phyloP scores from a whole-genome alignment of 1,140 invertebrate species.

The Fopius arisanus region DNA sequence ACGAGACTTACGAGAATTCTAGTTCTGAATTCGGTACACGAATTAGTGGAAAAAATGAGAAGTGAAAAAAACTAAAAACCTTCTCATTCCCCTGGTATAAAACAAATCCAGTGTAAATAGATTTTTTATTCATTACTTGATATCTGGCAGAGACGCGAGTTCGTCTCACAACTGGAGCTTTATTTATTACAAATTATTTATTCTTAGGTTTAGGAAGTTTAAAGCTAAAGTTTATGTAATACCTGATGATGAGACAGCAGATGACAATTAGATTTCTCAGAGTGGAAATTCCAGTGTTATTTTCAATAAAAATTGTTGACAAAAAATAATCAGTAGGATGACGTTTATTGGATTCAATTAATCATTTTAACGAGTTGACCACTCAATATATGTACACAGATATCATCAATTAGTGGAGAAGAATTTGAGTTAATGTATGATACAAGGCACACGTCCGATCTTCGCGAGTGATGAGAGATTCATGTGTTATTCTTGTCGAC shows the following conservation, averaged over 20 bases:
- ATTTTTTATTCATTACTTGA: neutral
- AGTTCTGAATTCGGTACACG: slow-evolving; percentile 48
- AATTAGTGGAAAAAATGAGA: slow-evolving; percentile 37
- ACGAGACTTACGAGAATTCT: slow-evolving; percentile 33
- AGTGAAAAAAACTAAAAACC: neutral
- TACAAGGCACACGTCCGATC: slow-evolving; percentile 24
- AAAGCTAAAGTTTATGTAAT: neutral
- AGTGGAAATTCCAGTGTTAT: neutral
- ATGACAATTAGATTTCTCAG: neutral
- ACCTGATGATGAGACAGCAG: neutral
- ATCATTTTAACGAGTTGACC: slow-evolving; percentile 2
- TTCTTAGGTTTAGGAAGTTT: neutral
- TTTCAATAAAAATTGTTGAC: neutral
- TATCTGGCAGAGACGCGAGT: neutral
- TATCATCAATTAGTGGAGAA: neutral
- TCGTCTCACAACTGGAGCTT: neutral
- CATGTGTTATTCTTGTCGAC: neutral
- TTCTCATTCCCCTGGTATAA: neutral
- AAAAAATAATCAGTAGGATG: neutral
- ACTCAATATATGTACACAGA: slow-evolving; percentile 13
- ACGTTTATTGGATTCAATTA: slow-evolving; percentile 23
- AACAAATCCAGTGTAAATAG: slow-evolving; percentile 9
- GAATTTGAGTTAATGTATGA: slow-evolving; percentile 10
- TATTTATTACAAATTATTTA: slow-evolving; percentile 24
- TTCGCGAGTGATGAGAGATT: neutral